Evolutionary conservation across 2,888 invertebrate species (phyloP).

Genomic region (Cosmia trapezina): DNA sequence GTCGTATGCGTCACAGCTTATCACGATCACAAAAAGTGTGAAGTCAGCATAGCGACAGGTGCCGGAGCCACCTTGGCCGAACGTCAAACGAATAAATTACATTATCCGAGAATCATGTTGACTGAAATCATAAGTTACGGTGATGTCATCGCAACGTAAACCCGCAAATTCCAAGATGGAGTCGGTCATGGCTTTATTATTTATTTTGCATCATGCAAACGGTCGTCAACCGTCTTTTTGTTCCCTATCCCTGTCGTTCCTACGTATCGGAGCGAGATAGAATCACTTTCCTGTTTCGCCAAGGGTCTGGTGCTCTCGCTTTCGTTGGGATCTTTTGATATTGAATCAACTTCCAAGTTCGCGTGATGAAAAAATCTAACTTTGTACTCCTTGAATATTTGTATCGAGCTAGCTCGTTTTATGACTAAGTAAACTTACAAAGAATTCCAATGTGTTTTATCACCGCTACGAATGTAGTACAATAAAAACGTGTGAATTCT

Average conservation of each 20-base stretch:
- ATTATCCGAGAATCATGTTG: slow-evolving; percentile 76
- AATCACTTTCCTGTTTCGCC: slow-evolving; percentile 79
- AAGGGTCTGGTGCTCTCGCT: slow-evolving; percentile 78
- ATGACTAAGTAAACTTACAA: slow-evolving; percentile 31
- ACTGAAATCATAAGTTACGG: slow-evolving; percentile 86
- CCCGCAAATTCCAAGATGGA: slow-evolving; percentile 80
- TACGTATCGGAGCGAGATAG: slow-evolving; percentile 73
- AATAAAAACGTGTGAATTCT: slow-evolving; percentile 58
- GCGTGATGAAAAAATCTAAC: slow-evolving; percentile 30
- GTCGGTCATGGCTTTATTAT: slow-evolving; percentile 83
- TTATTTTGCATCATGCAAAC: slow-evolving; percentile 86
- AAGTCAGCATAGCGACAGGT: slow-evolving; percentile 75
- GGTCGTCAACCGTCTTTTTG: slow-evolving; percentile 85
- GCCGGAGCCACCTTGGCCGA: slow-evolving; percentile 62
- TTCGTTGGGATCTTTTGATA: slow-evolving; percentile 71
- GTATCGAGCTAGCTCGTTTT: slow-evolving; percentile 40
- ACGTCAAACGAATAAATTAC: slow-evolving; percentile 73
- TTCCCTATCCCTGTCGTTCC: slow-evolving; percentile 79
- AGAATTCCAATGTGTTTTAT: slow-evolving; percentile 59
- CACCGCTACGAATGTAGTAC: slow-evolving; percentile 56
- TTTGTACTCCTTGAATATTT: slow-evolving; percentile 27
- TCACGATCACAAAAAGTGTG: slow-evolving; percentile 64
- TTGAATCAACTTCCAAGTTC: slow-evolving; percentile 33
- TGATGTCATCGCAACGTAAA: slow-evolving; percentile 86
- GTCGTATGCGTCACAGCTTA: slow-evolving; percentile 47